Percentiles rank a stretch among this genome's conserved stretches.
Conservation (phyloP, 2,797 vertebrate genomes). For the Rhynchonycteris naso region DNA sequence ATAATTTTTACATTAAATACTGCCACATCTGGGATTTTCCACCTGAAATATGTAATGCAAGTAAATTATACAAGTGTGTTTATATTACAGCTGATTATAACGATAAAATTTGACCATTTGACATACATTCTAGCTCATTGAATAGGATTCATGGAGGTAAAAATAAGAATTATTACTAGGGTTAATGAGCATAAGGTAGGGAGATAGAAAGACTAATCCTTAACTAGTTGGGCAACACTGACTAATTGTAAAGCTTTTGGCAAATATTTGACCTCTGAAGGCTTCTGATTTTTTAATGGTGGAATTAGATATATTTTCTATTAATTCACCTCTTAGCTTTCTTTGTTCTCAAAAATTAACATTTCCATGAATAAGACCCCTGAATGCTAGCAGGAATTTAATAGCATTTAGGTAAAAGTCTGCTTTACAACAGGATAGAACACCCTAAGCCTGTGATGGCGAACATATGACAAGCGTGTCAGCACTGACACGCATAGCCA, state of each 20-base stretch:
- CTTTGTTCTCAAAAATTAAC: not conserved
- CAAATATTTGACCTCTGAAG: not conserved
- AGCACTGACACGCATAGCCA: too few relatives aligned
- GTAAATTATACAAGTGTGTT: not conserved
- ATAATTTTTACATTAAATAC: not conserved
- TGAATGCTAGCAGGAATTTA: not conserved
- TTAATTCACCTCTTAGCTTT: not conserved
- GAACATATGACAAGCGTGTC: too few relatives aligned
- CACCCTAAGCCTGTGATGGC: too few relatives aligned
- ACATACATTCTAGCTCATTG: not conserved
- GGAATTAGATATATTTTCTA: conserved; percentile 4
- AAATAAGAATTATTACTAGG: not conserved
- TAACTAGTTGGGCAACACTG: not conserved
- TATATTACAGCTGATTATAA: not conserved
- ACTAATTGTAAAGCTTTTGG: not conserved
- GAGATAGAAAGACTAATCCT: not conserved
- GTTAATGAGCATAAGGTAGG: not conserved
- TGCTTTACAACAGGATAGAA: not conserved
- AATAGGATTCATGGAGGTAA: not conserved
- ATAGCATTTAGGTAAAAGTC: not conserved
- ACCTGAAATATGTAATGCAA: not conserved
- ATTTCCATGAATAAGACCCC: not conserved
- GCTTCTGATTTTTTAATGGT: conserved; percentile 16
- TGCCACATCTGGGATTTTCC: not conserved
- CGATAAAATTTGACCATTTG: not conserved